Base-by-base conservation (phyloP, 2,888 invertebrate genomes). In the Callosobruchus maculatus region DNA sequence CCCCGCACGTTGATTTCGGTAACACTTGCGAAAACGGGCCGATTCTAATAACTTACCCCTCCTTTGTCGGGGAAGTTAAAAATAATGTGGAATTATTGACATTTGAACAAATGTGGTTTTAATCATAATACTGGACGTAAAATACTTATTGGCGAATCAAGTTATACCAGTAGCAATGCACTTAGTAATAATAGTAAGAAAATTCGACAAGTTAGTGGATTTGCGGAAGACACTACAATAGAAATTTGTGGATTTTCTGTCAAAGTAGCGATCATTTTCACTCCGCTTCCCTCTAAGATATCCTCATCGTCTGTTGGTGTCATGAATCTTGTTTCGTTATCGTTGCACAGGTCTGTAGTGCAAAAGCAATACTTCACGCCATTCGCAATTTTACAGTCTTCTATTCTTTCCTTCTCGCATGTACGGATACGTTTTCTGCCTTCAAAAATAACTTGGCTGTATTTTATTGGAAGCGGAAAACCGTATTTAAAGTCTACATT, bases 331-430 rank as follows among this genome's bases (percentile, higher is more conserved):
- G 70, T 66, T 1, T 67, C 71, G 21, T 68, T 74, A 69, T 69
- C 74, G 70, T 78, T 78, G 31, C 78, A 78, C 21, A 78, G 74
- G 72, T 78, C 77, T 3, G 75, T 74, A 30, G 75, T 72, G 22
- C 78, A 78, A 66, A 76, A 78, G 67, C 78, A 78, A 70, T 78
- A 78, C 71, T 76, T 76, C 13, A 77, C 77, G 13, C 70, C 75
- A 30, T 78, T 78, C n/a, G 78, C 78, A 13, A 67, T 72, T 72
- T 75, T 73, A 72, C 76, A 76, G 49, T 76, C 76, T 66, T 75
- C 71, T 21, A 76, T 21, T 69, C 71, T 71, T 70, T 74, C 72
- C 5, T 72, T 66, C 13, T 31, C 67, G 22, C 76, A 76, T 21
- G 75, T 73, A 66, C 76, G 72, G 7, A 67, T 68, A 68, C 68